Base-by-base conservation (phyloP, 2,888 invertebrate genomes). In the Ethmia dodecea region DNA sequence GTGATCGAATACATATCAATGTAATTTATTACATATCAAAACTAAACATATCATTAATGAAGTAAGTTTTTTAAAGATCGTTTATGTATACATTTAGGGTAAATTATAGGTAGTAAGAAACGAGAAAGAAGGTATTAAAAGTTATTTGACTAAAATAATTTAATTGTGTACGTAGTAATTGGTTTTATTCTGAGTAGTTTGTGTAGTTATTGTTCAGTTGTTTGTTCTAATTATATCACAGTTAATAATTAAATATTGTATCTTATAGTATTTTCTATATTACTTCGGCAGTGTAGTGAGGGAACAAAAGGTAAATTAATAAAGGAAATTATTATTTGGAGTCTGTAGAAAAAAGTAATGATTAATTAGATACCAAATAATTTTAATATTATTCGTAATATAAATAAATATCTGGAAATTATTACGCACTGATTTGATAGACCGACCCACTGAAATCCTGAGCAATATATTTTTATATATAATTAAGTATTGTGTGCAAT, bases 391-490 rank as follows among this genome's bases (percentile, higher is more conserved):
- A 20, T 20, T 20, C 20, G 9, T 9, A 20, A n/a, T 8, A 20
- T 20, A 22, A 22, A 3, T 22, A 22, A n/a, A 22, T 22, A 2
- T 22, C 22, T 22, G n/a, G 9, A 9, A 9, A 2, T n/a, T n/a
- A 3, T 22, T 11, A 26, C n/a, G 26, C 13, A 26, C 26, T 26
- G 26, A 26, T 26, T 26, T 11, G 26, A 26, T 26, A 79, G 24
- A 31, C 31, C 77, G 32, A 41, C 38, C 78, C 79, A 78, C 67
- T 72, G 80, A 57, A 80, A 84, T 60, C 76, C 71, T 80, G 79
- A 84, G 84, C 81, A 83, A 83, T 84, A 84, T 83, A 81, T 84
- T 84, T 83, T 83, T 80, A 80, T 80, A 81, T 72, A 73, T 75
- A 45, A 77, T 72, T 81, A 79, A 76, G 76, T 74, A 80, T 77